Evolutionary conservation across 1,140 invertebrate species (phyloP).

Genomic region (Drosophila prosaltans): DNA sequence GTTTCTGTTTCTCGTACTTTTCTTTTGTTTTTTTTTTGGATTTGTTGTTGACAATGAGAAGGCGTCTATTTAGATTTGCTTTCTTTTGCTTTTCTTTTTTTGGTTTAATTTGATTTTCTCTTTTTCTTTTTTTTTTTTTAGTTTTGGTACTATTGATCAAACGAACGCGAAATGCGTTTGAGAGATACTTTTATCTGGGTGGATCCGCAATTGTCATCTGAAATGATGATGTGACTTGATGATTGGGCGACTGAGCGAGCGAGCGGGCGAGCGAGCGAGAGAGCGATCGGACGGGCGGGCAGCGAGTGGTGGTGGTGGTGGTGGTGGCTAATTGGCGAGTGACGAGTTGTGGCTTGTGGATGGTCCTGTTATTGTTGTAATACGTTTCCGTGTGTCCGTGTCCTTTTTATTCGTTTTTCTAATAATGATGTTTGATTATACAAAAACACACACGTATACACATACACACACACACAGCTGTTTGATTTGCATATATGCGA

Average conservation of each 20-base stretch:
- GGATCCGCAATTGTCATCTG: conserved; percentile 64
- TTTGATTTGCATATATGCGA: conserved; percentile 14
- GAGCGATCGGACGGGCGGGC: conserved; percentile 6
- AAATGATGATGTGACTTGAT: conserved; percentile 28
- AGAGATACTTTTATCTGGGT: conserved; percentile 42
- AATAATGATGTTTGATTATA: conserved; percentile 33
- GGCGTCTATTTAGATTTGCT: conserved; percentile 49
- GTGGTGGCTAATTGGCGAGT: conserved; percentile 14
- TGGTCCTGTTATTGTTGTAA: conserved; percentile 29
- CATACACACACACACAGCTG: conserved; percentile 31
- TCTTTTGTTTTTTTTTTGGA: conserved; percentile 16
- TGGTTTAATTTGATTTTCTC: conserved; percentile 35
- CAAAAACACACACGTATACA: conserved; percentile 47
- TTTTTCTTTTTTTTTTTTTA: conserved; percentile 39
- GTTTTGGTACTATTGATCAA: conserved; percentile 39
- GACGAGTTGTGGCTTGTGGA: conserved; percentile 21
- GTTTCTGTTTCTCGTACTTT: conserved; percentile 33
- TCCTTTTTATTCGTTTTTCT: conserved; percentile 24
- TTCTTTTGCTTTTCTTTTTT: conserved; percentile 36
- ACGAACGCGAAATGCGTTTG: conserved; percentile 37
- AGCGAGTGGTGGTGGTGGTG: conserved; percentile 17
- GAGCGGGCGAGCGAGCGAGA: neutral
- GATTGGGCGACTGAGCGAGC: conserved; percentile 12
- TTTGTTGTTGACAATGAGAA: conserved; percentile 45
- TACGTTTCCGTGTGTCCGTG: conserved; percentile 2